phyloP scores from a whole-genome alignment of 1,140 invertebrate genomes.

The Drosophila azteca region DNA sequence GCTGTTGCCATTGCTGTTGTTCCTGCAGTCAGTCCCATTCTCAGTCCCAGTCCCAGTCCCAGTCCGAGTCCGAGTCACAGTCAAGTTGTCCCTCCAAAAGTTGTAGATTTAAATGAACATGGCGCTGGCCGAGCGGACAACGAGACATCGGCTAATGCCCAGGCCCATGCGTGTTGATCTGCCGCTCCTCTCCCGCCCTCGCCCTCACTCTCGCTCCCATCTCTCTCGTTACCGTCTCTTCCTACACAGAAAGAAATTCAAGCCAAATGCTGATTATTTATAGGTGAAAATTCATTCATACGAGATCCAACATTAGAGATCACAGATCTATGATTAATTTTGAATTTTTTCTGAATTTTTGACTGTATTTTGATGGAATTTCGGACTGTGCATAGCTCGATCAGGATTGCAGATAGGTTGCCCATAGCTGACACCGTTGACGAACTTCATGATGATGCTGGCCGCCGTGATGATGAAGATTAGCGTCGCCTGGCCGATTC shows the following conservation, averaged over 20 bases:
- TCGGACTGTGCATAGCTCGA: constrained; percentile 21
- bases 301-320: too few relatives aligned
- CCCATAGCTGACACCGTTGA: constrained; percentile 80
- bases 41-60: constrained; percentile 33
- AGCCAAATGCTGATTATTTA: too few relatives aligned
- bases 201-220: neutral
- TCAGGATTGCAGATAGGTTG: constrained; percentile 68
- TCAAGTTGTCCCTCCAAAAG: constrained; percentile 82
- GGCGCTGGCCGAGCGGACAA: constrained; percentile 61
- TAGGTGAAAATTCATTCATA: too few relatives aligned
- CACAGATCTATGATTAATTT: neutral
- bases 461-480: constrained; percentile 70
- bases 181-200: constrained; percentile 32
- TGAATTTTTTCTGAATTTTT: neutral
- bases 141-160: constrained; percentile 62
- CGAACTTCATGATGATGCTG: constrained; percentile 60
- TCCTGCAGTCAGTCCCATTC: constrained; percentile 25
- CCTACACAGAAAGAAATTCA: neutral
- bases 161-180: constrained; percentile 77
- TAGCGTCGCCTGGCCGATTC: constrained; percentile 71
- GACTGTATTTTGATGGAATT: neutral
- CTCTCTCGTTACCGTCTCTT: neutral
- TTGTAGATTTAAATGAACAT: constrained; percentile 83
- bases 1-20: constrained; percentile 10
- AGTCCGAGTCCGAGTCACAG: constrained; percentile 35